These are phyloP conservation scores for Digitonthophagus gazella DNA, from an alignment of 2,888 invertebrate species.

Conservation along the genomic window DNA sequence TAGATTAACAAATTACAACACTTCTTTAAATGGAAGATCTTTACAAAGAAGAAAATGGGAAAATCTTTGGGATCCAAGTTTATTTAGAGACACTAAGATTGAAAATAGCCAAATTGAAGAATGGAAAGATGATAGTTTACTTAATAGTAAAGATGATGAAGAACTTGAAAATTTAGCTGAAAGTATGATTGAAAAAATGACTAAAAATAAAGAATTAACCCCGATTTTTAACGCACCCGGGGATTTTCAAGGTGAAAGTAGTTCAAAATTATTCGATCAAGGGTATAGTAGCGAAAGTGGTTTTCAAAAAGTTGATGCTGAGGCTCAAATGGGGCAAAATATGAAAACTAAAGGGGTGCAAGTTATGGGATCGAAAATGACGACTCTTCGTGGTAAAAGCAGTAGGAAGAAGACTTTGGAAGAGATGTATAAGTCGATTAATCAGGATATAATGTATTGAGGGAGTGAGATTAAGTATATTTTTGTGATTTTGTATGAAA, in stretches of 20 bases:
- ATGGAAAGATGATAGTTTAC: background rate
- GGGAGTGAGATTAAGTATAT: no score
- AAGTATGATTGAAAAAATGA: background rate
- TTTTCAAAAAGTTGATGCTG: background rate
- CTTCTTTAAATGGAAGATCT: no score
- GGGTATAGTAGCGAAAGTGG: background rate
- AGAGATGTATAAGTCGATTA: constrained; percentile 4
- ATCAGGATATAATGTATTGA: constrained; percentile 2
- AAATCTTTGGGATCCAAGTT: background rate
- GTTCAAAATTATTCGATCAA: background rate
- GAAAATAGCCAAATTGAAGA: background rate
- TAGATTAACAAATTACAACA: no score
- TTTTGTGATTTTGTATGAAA: no score
- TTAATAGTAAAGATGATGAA: background rate
- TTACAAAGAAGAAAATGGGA: background rate
- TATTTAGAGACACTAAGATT: background rate
- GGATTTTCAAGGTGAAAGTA: no score
- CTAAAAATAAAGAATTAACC: background rate
- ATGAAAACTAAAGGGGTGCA: background rate
- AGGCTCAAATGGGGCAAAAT: background rate
- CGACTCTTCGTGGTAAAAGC: background rate
- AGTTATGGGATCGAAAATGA: background rate
- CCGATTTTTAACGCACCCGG: background rate
- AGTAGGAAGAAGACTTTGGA: background rate
- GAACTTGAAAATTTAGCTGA: background rate